phyloP scores from a whole-genome alignment of 2,113 vertebrate species.

The Phaethornis superciliosus region DNA sequence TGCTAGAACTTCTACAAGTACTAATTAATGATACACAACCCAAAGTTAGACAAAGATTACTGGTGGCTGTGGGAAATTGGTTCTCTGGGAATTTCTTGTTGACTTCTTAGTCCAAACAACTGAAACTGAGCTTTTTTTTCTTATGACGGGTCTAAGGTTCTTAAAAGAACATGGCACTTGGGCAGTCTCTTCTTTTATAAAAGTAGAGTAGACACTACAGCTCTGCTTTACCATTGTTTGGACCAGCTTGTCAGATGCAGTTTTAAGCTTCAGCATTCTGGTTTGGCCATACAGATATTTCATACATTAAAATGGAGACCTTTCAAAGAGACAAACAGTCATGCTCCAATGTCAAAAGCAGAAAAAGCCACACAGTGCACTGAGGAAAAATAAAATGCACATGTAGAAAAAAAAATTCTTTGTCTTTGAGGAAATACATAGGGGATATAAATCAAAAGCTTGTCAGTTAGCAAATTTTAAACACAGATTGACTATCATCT shows the following conservation, averaged over 20 bases:
- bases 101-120: neutral
- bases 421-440: neutral
- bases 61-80: neutral
- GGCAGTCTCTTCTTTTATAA: neutral
- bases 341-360: neutral
- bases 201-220: neutral
- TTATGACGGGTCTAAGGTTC: neutral
- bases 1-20: neutral
- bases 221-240: neutral
- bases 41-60: neutral
- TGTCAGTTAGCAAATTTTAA: neutral
- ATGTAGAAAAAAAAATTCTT: neutral
- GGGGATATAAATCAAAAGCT: neutral
- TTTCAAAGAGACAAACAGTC: neutral
- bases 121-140: neutral
- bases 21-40: neutral
- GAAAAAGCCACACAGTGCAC: neutral
- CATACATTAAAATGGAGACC: neutral
- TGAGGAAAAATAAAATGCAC: neutral
- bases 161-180: neutral
- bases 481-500: neutral
- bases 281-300: neutral
- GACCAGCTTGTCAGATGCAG: neutral
- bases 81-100: neutral
- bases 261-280: neutral